phyloP scores from a whole-genome alignment of 2,797 vertebrate species.

The Crenuchus spilurus region DNA sequence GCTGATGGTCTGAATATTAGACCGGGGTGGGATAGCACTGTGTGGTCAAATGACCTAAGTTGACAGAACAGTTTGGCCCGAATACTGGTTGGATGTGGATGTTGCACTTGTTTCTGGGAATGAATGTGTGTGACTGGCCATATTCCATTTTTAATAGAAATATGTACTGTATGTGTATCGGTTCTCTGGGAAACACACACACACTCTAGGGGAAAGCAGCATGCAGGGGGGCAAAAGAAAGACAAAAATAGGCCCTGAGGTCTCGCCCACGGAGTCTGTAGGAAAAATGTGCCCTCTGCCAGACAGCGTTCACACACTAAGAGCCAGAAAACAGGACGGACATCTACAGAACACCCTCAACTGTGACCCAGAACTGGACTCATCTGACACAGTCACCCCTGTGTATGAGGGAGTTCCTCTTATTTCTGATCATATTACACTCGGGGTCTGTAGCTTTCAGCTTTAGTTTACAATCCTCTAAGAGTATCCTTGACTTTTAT shows the following conservation, averaged over 20 bases:
- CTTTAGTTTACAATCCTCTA: too few species aligned
- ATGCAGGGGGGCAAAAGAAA: constrained; percentile 68
- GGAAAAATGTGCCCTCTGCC: constrained; percentile 65
- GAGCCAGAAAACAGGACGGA: constrained; percentile 59
- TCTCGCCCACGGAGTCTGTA: constrained; percentile 57
- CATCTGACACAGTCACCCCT: too few species aligned
- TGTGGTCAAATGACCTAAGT: too few species aligned
- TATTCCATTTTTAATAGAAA: not conserved
- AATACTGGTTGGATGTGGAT: too few species aligned
- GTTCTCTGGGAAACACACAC: constrained; percentile 75
- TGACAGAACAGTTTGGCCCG: too few species aligned
- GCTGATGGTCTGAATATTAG: not conserved
- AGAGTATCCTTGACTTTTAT: too few species aligned
- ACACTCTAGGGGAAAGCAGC: constrained; percentile 69
- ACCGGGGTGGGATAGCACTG: not conserved
- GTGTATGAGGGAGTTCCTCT: too few species aligned
- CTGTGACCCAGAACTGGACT: not conserved
- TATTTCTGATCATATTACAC: too few species aligned
- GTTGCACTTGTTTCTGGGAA: constrained; percentile 61
- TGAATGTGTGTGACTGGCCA: not conserved
- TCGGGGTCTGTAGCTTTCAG: too few species aligned
- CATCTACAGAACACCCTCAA: constrained; percentile 7
- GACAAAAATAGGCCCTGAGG: constrained; percentile 71
- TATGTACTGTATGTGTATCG: not conserved
- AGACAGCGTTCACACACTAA: constrained; percentile 59